Evolutionary conservation across 2,113 vertebrate genomes (phyloP).

Genomic region (Takifugu flavidus): DNA sequence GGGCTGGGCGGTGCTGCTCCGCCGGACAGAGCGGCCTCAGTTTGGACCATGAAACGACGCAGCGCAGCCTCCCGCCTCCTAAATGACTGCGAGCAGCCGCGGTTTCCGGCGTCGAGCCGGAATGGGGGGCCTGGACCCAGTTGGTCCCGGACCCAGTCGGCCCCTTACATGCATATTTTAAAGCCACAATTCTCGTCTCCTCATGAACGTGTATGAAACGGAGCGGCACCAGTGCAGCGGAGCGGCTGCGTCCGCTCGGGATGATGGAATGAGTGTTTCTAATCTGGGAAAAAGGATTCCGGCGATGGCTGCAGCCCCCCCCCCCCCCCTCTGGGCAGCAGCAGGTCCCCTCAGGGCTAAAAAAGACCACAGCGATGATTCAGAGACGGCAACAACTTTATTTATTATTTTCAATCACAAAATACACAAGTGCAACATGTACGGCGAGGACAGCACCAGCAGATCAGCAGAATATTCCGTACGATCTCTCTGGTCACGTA

Average conservation of each 20-base stretch:
- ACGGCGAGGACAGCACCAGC: slow-evolving; percentile 36
- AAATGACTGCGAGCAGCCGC: too few relatives aligned
- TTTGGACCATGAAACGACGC: neutral
- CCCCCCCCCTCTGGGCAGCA: neutral
- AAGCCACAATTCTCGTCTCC: too few relatives aligned
- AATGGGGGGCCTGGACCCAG: too few relatives aligned
- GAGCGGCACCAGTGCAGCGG: neutral
- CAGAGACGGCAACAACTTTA: slow-evolving; percentile 7
- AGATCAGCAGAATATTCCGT: slow-evolving; percentile 64
- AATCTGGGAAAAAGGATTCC: slow-evolving; percentile 23
- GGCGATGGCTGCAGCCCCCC: slow-evolving; percentile 11
- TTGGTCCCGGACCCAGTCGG: too few relatives aligned
- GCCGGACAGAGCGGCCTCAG: slow-evolving; percentile 44
- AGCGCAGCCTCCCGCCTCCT: too few relatives aligned
- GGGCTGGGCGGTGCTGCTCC: slow-evolving; percentile 3
- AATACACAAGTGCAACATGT: slow-evolving; percentile 51
- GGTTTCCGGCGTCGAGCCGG: too few relatives aligned
- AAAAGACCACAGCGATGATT: slow-evolving; percentile 11
- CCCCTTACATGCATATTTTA: too few relatives aligned
- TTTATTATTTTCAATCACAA: slow-evolving; percentile 32
- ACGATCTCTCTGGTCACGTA: slow-evolving; percentile 62
- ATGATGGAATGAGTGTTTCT: neutral
- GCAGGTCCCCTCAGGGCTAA: slow-evolving; percentile 4
- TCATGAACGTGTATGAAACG: neutral
- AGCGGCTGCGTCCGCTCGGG: neutral